These are phyloP conservation scores for Drosophila ezoana DNA, from an alignment of 2,888 invertebrate genomes.

Conservation along the genomic window DNA sequence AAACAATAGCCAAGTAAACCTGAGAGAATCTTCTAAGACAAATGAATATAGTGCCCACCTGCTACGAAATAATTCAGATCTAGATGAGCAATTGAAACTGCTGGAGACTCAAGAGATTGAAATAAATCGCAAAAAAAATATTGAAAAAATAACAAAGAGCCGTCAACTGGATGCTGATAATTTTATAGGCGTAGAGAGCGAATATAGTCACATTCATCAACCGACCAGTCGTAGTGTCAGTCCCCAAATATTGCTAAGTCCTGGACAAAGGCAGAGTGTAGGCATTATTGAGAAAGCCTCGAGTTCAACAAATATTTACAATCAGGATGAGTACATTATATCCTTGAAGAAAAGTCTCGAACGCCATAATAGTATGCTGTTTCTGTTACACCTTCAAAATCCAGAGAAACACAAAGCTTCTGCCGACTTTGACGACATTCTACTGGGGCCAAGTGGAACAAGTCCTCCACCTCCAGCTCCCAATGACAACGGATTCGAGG, in stretches of 20 bases:
- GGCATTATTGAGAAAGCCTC: neutral
- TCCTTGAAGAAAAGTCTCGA: slow-evolving; percentile 83
- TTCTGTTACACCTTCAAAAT: slow-evolving; percentile 84
- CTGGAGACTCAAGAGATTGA: slow-evolving; percentile 83
- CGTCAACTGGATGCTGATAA: slow-evolving; percentile 45
- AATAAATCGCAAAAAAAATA: slow-evolving; percentile 75
- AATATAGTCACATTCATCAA: too few relatives aligned
- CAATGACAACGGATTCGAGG: slow-evolving; percentile 86
- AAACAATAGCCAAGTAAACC: neutral
- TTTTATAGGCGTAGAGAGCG: slow-evolving; percentile 40
- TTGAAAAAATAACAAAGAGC: slow-evolving; percentile 53
- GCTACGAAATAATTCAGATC: slow-evolving; percentile 82
- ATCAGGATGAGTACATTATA: slow-evolving; percentile 84
- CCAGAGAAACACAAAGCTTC: slow-evolving; percentile 79
- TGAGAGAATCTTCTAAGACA: neutral
- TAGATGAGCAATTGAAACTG: slow-evolving; percentile 83
- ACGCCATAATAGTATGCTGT: slow-evolving; percentile 84
- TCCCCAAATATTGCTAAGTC: neutral
- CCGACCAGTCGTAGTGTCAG: neutral
- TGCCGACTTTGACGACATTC: slow-evolving; percentile 66
- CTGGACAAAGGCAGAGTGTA: neutral
- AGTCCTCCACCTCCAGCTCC: slow-evolving; percentile 94
- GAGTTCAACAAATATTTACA: slow-evolving; percentile 79
- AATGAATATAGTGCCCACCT: slow-evolving; percentile 75
- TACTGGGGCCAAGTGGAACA: slow-evolving; percentile 85